A percentile compares a stretch with the other conserved stretches of the same genome.
phyloP scores from a whole-genome alignment of 1,140 invertebrate genomes.

The Hirudo medicinalis region DNA sequence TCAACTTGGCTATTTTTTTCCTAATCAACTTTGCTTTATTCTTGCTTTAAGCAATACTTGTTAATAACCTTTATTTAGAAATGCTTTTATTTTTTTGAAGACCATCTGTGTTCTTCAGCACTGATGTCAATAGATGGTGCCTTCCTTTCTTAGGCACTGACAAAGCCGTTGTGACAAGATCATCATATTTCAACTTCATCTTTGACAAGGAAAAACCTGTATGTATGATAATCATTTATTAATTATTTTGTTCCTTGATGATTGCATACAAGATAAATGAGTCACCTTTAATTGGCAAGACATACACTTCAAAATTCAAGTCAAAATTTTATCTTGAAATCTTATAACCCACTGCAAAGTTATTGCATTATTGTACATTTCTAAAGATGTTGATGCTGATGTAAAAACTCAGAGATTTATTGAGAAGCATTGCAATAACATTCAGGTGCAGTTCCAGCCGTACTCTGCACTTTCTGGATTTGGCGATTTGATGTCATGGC shows the following conservation, averaged over 20 bases:
- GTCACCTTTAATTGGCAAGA: constrained; percentile 21
- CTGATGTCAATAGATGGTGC: constrained; percentile 54
- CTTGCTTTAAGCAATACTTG: too few relatives aligned
- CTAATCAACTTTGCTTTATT: too few relatives aligned
- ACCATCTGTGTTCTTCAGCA: constrained; percentile 49
- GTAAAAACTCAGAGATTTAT: neutral
- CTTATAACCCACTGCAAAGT: too few relatives aligned
- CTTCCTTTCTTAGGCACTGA: constrained; percentile 66
- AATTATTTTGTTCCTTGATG: constrained; percentile 7
- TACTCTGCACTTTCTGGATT: constrained; percentile 37
- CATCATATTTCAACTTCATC: constrained; percentile 59
- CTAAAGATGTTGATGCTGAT: neutral
- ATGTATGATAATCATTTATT: constrained; percentile 19
- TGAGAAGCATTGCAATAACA: constrained; percentile 6
- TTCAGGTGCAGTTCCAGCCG: constrained; percentile 36
- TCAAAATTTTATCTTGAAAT: too few relatives aligned
- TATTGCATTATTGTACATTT: too few relatives aligned
- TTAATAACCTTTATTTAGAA: too few relatives aligned
- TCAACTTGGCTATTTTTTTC: too few relatives aligned
- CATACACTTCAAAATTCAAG: constrained; percentile 6
- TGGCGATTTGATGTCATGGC: constrained; percentile 39
- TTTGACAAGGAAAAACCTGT: constrained; percentile 55
- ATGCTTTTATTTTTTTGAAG: constrained; percentile 34
- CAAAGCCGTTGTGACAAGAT: constrained; percentile 58
- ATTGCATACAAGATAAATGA: neutral